phyloP scores from a whole-genome alignment of 2,113 vertebrate genomes.

The Zapornia atra region DNA sequence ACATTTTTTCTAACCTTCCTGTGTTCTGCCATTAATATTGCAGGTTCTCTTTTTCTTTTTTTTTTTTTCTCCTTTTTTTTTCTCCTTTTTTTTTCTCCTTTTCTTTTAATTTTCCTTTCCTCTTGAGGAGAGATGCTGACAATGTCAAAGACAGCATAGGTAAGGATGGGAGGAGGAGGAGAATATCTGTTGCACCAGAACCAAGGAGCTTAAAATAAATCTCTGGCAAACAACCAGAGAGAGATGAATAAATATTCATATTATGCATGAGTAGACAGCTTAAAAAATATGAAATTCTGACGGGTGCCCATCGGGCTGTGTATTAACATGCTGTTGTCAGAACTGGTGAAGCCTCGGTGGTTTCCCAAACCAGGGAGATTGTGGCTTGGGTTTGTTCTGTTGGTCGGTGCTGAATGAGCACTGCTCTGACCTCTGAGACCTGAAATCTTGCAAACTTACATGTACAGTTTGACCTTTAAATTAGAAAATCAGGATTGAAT shows the following conservation, averaged over 20 bases:
- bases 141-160: slow-evolving; percentile 10
- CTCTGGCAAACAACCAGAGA: slow-evolving; percentile 31
- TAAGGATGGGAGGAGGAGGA: background rate
- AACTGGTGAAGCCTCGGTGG: slow-evolving; percentile 32
- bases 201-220: slow-evolving; percentile 43
- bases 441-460: background rate
- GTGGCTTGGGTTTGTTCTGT: slow-evolving; percentile 14
- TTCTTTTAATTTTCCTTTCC: background rate
- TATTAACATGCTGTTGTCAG: slow-evolving; percentile 32
- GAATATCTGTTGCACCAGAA: background rate
- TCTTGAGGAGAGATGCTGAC: background rate
- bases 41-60: background rate
- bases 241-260: slow-evolving; percentile 54
- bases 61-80: background rate
- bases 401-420: slow-evolving; percentile 17
- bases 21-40: slow-evolving; percentile 44
- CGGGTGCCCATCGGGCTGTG: slow-evolving; percentile 46
- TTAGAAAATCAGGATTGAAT: background rate
- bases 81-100: too few relatives aligned
- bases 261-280: slow-evolving; percentile 48
- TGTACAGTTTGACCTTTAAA: slow-evolving; percentile 22
- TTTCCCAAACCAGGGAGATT: background rate
- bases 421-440: background rate
- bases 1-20: slow-evolving; percentile 12
- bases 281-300: slow-evolving; percentile 46